Percentiles rank a stretch among this genome's conserved stretches.
phyloP scores from a whole-genome alignment of 2,888 invertebrate species.

The Argyresthia albistria region DNA sequence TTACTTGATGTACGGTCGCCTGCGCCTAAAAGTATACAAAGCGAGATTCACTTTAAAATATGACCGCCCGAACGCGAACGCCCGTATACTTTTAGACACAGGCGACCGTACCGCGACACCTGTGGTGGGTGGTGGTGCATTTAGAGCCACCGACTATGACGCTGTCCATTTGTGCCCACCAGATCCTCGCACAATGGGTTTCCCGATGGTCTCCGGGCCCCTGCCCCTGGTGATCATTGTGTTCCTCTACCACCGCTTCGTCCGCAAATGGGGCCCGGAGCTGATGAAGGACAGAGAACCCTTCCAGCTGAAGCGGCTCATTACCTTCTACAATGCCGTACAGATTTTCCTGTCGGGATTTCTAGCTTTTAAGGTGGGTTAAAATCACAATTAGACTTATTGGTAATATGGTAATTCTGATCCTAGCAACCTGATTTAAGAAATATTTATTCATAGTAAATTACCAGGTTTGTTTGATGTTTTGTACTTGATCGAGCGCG shows the following conservation, averaged over 20 bases:
- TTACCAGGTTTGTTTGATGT: no score
- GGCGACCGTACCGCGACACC: no score
- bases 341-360: slow-evolving; percentile 69
- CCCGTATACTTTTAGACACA: background rate
- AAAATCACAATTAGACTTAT: no score
- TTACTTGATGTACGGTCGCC: background rate
- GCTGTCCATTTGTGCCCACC: slow-evolving; percentile 16
- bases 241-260: slow-evolving; percentile 67
- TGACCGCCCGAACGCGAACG: background rate
- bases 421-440: no score
- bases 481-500: no score
- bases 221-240: slow-evolving; percentile 53
- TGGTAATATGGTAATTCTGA: no score
- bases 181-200: slow-evolving; percentile 75
- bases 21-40: no score
- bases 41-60: background rate
- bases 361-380: slow-evolving; percentile 66
- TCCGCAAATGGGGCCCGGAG: slow-evolving; percentile 73
- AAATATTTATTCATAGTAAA: no score
- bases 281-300: slow-evolving; percentile 77
- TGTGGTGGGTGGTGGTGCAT: no score
- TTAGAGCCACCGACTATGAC: no score
- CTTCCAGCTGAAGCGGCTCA: slow-evolving; percentile 69
- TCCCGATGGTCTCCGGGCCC: slow-evolving; percentile 61
- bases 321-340: slow-evolving; percentile 76